Evolutionary conservation across 2,797 vertebrate genomes (phyloP), one percentile per base, ranked within the genome.

Genomic region (Botia kubotai): DNA sequence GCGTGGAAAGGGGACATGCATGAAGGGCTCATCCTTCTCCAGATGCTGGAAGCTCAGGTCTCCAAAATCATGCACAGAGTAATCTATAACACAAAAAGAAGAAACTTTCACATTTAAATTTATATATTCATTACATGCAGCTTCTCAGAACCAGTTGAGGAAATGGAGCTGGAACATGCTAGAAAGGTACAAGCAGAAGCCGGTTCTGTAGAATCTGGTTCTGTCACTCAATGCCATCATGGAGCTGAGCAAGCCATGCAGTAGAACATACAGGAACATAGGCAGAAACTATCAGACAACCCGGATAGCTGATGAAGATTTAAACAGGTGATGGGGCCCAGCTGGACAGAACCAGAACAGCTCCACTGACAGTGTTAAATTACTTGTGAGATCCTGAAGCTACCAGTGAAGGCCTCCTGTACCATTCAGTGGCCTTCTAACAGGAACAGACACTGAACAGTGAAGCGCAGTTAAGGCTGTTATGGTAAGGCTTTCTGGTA

Each of bases 51-150:
- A 99, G 88, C 57, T 95, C 86, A 99, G 83, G 89, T 99, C 97
- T 75, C 98, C 98, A 0, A 96, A 95, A 90, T 99, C 98, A 0
- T 97, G 95, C 65, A 99, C 92, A 4, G 91, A 92, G 82, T 95
- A 98, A 75, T 98, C 98, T 99, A 23, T 50, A 80, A 74, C 8
- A 79, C 50, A 55, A 21, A 55, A 72, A 16, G 0, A 55, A 29
- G 1, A 19, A 12, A 52, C n/a, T 0, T 36, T n/a, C n/a, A 13
- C 5, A 33, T 36, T 29, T 39, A 55, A 29, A 13, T 2, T 16
- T 70, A 16, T 6, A 23, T 7, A 39, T 36, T 36, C 8, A 53
- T 58, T 33, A 33, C 33, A 2, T 8, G 58, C 23, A 14, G 14
- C 0, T 21, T 43, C 33, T 33, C 33, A 29, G 29, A 29, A 29